Evolutionary conservation across 2,113 vertebrate species (phyloP).

Genomic region (Aphelocoma coerulescens): DNA sequence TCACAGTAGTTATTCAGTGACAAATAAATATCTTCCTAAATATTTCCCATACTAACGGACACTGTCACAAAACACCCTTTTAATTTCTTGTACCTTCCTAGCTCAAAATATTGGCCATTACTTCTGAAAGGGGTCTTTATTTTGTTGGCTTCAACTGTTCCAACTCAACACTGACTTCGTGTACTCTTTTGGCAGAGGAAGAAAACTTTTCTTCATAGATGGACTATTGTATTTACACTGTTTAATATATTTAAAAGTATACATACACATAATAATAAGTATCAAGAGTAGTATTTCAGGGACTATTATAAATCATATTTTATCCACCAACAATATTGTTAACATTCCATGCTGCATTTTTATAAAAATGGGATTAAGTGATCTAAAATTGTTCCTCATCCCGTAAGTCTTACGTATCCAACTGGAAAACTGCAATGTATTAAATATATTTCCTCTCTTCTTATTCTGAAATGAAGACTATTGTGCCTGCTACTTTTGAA

Average conservation of each 20-base stretch:
- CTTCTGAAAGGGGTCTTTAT: background rate
- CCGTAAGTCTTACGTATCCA: rapidly evolving
- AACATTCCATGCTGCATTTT: background rate
- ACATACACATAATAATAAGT: background rate
- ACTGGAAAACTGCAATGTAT: background rate
- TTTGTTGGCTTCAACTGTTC: background rate
- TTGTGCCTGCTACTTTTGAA: background rate
- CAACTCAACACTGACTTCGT: background rate
- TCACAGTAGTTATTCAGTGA: background rate
- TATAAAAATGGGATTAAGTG: background rate
- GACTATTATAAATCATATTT: background rate
- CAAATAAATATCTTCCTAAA: background rate
- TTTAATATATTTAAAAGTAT: background rate
- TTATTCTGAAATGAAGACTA: background rate
- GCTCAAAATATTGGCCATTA: background rate
- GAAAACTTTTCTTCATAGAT: background rate
- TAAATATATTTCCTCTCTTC: background rate
- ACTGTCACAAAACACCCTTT: background rate
- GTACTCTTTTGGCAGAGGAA: background rate
- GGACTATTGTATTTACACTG: background rate
- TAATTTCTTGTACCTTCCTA: background rate
- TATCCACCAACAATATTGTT: background rate
- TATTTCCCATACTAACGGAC: background rate
- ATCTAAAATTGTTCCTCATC: background rate
- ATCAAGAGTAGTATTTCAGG: background rate